Base-by-base conservation (phyloP, 2,888 invertebrate genomes). In the Nesidiocoris tenuis region DNA sequence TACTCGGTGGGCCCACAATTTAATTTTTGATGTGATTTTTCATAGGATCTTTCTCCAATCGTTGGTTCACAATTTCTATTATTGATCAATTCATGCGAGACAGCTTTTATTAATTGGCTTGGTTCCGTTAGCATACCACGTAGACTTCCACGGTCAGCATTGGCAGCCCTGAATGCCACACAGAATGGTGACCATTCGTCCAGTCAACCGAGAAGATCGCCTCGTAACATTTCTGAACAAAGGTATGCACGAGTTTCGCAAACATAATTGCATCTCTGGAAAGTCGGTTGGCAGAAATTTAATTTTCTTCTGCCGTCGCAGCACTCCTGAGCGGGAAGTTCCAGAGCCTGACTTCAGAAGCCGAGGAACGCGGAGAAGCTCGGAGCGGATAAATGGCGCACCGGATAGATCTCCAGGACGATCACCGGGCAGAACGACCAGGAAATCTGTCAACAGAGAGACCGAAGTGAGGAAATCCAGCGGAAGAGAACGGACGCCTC, bases 401-500 rank as follows among this genome's bases (percentile, higher is more conserved):
- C 39, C 39, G 39, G 39, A 12, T 12, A 39, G 39, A 39, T 39
- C 39, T 39, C 12, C 39, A 12, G 39, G 5, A 39, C 3, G 39
- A 39, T 7, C 5, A 12, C 12, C 39, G 12, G 12, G 5, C 3
- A 39, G 3, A 12, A 12, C 12, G 12, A 39, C 39, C 12, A 39
- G 39, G 39, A 39, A 39, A 39, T 39, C 39, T 12, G 3, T 39
- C 39, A 39, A 39, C 39, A 39, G 39, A 12, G 39, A 39, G 12
- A 12, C 39, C 12, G 39, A 39, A 24, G 70, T 21, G 1, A 70
- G 70, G 17, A 59, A 25, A 70, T 70, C 70, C 3, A 16, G 57
- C 9, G 70, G 70, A 9, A 70, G 70, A 25, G 70, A 70, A 7
- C 7, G 57, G n/a, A 56, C 67, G 1, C 67, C 67, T 0, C 3